A percentile compares a stretch with the other conserved stretches of the same genome.
Evolutionary conservation across 1,140 invertebrate genomes (phyloP).

Genomic region (Zaprionus capensis): DNA sequence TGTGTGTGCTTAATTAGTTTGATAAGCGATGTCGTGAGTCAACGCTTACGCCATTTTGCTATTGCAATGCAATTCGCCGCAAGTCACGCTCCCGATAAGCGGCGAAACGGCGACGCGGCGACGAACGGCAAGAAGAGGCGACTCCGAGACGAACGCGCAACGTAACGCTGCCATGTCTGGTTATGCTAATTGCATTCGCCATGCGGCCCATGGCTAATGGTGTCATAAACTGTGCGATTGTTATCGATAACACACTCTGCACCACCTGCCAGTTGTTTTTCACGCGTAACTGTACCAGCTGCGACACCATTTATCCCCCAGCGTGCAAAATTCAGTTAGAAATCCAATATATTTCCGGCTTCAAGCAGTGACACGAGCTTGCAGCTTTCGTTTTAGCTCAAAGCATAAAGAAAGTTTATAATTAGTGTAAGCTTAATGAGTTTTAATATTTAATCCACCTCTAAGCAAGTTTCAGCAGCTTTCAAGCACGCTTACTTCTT

Average conservation of each 20-base stretch:
- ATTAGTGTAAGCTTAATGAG: neutral
- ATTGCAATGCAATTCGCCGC: constrained; percentile 27
- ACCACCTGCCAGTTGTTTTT: constrained; percentile 7
- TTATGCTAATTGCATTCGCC: constrained; percentile 64
- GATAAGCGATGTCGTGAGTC: constrained; percentile 18
- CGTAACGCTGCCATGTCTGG: constrained; percentile 31
- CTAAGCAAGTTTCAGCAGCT: neutral
- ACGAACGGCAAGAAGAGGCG: constrained; percentile 1
- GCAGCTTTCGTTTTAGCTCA: neutral
- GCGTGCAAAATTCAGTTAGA: neutral
- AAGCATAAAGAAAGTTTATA: neutral
- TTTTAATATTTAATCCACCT: neutral
- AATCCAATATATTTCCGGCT: neutral
- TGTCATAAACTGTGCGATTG: constrained; percentile 19
- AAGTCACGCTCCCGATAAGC: constrained; percentile 29
- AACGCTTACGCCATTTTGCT: constrained; percentile 32
- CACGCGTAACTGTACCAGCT: neutral
- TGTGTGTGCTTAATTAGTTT: constrained; percentile 18
- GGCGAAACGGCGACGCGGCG: constrained; percentile 4
- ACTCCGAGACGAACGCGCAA: constrained; percentile 9
- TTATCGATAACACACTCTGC: constrained; percentile 46
- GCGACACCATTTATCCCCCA: neutral
- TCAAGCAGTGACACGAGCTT: neutral
- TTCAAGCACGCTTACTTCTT: neutral
- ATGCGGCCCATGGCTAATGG: constrained; percentile 39